Percentiles rank a stretch among this genome's conserved stretches.
Evolutionary conservation across 2,888 invertebrate species (phyloP).

Genomic region (Lithophane leautieri): DNA sequence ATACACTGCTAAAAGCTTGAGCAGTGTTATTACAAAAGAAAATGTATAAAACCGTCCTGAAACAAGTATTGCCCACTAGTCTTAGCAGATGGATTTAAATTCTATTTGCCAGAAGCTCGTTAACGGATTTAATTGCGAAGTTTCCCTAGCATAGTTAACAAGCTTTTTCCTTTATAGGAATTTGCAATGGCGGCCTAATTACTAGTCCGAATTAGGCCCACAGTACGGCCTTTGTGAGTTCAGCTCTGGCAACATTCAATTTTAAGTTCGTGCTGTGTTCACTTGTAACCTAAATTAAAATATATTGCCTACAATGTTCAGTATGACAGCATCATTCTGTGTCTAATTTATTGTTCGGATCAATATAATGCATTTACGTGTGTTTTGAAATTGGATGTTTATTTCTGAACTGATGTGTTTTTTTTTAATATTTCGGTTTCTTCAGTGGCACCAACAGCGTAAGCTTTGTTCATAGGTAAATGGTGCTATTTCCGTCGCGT

Average conservation of each 20-base stretch:
- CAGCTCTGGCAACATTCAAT: conserved; percentile 27
- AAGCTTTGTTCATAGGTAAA: background rate
- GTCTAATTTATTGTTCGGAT: conserved; percentile 21
- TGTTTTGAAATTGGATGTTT: background rate
- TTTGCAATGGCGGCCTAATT: conserved; percentile 71
- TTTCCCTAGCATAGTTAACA: conserved; percentile 60
- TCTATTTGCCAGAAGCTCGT: conserved; percentile 64
- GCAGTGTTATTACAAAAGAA: conserved; percentile 25
- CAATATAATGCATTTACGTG: conserved; percentile 23
- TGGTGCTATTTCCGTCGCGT: background rate
- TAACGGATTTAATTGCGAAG: conserved; percentile 70
- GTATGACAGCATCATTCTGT: conserved; percentile 6
- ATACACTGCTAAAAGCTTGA: background rate
- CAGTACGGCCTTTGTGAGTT: conserved; percentile 63
- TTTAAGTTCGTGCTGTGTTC: conserved; percentile 24
- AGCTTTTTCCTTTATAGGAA: conserved; percentile 67
- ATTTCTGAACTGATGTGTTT: conserved; percentile 6
- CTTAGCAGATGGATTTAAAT: conserved; percentile 59
- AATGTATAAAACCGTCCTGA: conserved; percentile 8
- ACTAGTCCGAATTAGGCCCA: conserved; percentile 67
- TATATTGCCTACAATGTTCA: conserved; percentile 11
- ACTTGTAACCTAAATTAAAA: conserved; percentile 33
- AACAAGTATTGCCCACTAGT: conserved; percentile 20
- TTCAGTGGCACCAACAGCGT: background rate
- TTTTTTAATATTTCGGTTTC: background rate